Base-by-base conservation (phyloP, 2,113 vertebrate species). In the pig (Sus scrofa) region DNA sequence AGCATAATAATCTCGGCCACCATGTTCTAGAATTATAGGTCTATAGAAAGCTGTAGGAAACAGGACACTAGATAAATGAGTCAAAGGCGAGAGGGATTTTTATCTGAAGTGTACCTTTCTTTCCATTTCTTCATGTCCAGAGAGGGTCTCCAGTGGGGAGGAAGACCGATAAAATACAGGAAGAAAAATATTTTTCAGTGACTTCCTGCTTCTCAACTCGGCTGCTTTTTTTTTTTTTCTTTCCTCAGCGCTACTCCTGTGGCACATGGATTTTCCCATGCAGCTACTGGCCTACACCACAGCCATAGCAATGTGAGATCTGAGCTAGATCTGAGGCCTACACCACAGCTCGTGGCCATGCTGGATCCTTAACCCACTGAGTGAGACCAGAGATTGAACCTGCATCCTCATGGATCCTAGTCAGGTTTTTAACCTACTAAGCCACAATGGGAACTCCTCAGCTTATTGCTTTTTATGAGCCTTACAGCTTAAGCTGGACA, bases 1-100 rank as follows among this genome's bases (percentile, higher is more conserved):
- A 86, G 68, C 44, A 44, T 44, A 92, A 89, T 73, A 71, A 95
- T 84, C 68, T 93, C 32, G 79, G 39, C 44, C 27, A 58, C 39
- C 11, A 1, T 63, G 16, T 78, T 96, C 92, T 95, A 90, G 75
- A 95, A 74, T 83, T 86, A 34, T 8, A 89, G 68, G 26, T 71
- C 44, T 95, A 44, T 63, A 91, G 92, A 93, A 71, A 39, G n/a
- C 24, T 71, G 7, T 32, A 54, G 83, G 37, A 94, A 84, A 37
- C 30, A 91, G 52, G 50, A 91, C 86, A 70, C 15, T 54, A 84
- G 63, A 52, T 75, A 93, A 84, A 62, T 62, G 75, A 58, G 65
- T 78, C 54, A 71, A 68, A 18, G 54, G 26, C 37, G 68, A 86
- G 52, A 86, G 16, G 6, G 4, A 88, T 68, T 95, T 97, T 96